These are phyloP conservation scores for Drosophila nannoptera DNA, from an alignment of 1,140 invertebrate species.

Conservation along the genomic window DNA sequence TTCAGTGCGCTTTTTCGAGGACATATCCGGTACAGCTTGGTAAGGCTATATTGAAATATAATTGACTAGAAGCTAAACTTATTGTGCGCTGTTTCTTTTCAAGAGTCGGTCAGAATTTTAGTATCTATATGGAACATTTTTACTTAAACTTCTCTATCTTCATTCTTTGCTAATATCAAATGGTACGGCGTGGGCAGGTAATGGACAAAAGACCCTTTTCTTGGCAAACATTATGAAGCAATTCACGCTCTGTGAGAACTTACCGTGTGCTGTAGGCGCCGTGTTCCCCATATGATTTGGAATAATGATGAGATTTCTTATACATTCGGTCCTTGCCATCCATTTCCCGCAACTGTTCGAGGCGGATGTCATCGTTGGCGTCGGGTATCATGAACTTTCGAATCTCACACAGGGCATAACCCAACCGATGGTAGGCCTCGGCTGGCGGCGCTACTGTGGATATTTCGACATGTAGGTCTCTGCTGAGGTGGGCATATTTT, in stretches of 20 bases:
- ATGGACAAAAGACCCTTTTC: no score
- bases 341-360: constrained; percentile 88
- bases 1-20: not conserved
- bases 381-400: constrained; percentile 86
- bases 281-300: constrained; percentile 72
- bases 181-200: no score
- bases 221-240: no score
- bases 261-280: constrained; percentile 67
- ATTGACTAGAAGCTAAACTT: no score
- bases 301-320: constrained; percentile 76
- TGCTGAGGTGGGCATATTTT: constrained; percentile 94
- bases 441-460: constrained; percentile 92
- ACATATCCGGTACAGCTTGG: no score
- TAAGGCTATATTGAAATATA: no score
- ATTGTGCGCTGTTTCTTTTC: no score
- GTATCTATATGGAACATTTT: no score
- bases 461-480: constrained; percentile 96
- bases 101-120: no score
- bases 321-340: constrained; percentile 73
- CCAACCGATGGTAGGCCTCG: constrained; percentile 94
- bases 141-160: no score
- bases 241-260: not conserved
- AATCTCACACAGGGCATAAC: constrained; percentile 90
- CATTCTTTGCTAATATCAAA: no score
- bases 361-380: constrained; percentile 88